These are phyloP conservation scores for Isichthys henryi DNA, from an alignment of 2,113 vertebrate species.

Conservation along the genomic window DNA sequence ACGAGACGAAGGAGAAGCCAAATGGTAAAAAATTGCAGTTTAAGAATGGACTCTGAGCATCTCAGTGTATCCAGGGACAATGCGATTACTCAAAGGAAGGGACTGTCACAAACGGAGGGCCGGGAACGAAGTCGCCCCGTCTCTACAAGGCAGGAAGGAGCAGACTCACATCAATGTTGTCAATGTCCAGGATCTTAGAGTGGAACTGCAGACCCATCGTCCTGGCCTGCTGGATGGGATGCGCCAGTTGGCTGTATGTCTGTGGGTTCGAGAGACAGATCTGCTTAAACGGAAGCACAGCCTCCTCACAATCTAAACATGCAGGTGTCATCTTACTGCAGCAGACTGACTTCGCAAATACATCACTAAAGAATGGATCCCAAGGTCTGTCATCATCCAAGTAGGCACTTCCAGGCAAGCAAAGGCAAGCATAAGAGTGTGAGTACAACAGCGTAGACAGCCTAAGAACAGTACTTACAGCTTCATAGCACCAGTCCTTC, in stretches of 20 bases:
- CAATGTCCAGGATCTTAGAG: conserved; percentile 85
- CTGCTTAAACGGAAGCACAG: neutral
- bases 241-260: conserved; percentile 91
- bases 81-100: neutral
- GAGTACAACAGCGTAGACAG: neutral
- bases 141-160: neutral
- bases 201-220: conserved; percentile 83
- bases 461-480: conserved; percentile 57
- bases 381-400: neutral
- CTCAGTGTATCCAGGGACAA: neutral
- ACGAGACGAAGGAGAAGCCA: neutral
- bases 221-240: conserved; percentile 86
- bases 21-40: neutral
- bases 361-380: neutral
- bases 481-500: conserved; percentile 98
- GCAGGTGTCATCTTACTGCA: neutral
- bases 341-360: neutral
- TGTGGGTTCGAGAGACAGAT: conserved; percentile 35
- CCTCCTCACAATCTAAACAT: neutral
- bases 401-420: neutral
- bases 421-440: neutral
- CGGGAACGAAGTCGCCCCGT: neutral
- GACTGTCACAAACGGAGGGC: neutral
- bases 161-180: conserved; percentile 85
- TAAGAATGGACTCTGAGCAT: neutral